Conservation (phyloP, 2,888 invertebrate genomes). For the Xestia ashworthii region DNA sequence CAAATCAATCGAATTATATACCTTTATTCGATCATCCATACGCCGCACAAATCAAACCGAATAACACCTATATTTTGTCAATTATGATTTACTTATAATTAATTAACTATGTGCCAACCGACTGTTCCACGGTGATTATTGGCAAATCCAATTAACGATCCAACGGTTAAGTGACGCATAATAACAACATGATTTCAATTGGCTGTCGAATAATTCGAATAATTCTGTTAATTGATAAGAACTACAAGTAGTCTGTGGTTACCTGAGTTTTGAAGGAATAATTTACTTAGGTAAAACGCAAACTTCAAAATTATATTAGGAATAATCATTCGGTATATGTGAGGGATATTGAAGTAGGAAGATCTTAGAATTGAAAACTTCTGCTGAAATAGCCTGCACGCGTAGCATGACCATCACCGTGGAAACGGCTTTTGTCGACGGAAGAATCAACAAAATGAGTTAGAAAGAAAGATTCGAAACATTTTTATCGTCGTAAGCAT, state of each 20-base stretch:
- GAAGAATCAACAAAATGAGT: too few relatives aligned
- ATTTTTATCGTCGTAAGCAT: too few relatives aligned
- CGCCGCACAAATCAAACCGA: constrained; percentile 11
- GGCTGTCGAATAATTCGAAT: constrained; percentile 48
- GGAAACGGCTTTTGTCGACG: too few relatives aligned
- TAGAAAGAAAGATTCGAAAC: too few relatives aligned
- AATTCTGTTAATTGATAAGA: constrained; percentile 52
- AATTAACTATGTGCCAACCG: constrained; percentile 50
- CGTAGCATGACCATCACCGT: too few relatives aligned
- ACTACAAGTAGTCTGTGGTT: neutral
- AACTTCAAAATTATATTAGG: neutral
- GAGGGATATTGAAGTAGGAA: neutral
- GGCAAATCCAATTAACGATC: constrained; percentile 69
- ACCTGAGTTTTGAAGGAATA: neutral
- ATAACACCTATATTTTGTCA: constrained; percentile 30
- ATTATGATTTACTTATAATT: constrained; percentile 46
- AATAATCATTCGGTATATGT: neutral
- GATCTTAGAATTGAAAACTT: neutral
- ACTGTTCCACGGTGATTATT: constrained; percentile 63
- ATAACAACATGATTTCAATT: constrained; percentile 65
- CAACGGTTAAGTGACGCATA: constrained; percentile 61
- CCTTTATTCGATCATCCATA: constrained; percentile 9
- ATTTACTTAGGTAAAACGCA: neutral
- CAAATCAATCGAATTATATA: constrained; percentile 15
- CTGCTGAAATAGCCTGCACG: too few relatives aligned